These are phyloP conservation scores for Nymphalis io DNA, from an alignment of 1,140 invertebrate species.

Conservation along the genomic window DNA sequence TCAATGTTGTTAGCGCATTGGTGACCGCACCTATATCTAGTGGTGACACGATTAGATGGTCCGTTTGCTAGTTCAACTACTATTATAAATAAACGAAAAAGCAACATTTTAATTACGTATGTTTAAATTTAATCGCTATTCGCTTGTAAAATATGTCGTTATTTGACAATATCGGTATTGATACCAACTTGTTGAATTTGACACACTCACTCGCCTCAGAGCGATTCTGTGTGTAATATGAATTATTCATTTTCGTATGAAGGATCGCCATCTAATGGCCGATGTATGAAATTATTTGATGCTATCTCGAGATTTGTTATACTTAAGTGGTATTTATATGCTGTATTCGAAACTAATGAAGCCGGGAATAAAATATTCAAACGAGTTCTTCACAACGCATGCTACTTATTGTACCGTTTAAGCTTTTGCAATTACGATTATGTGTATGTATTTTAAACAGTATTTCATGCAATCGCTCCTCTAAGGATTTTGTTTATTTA, in stretches of 20 bases:
- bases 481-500: no score
- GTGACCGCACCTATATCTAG: no score
- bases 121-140: not conserved
- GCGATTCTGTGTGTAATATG: conserved; percentile 16
- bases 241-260: conserved; percentile 40
- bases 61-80: no score
- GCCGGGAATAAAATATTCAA: not conserved
- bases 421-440: not conserved
- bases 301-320: conserved; percentile 27
- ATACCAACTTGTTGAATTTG: conserved; percentile 53
- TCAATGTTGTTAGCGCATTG: no score
- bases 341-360: conserved; percentile 12
- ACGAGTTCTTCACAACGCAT: not conserved
- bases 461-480: no score
- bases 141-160: not conserved
- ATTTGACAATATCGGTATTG: conserved; percentile 33
- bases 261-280: conserved; percentile 14
- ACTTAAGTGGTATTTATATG: conserved; percentile 14
- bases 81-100: no score
- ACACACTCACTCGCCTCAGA: conserved; percentile 38
- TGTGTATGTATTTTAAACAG: no score
- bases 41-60: no score
- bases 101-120: not conserved
- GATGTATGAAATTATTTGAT: conserved; percentile 24
- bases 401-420: not conserved